phyloP scores from a whole-genome alignment of 1,140 invertebrate genomes.

The Drosophila kepulauana region DNA sequence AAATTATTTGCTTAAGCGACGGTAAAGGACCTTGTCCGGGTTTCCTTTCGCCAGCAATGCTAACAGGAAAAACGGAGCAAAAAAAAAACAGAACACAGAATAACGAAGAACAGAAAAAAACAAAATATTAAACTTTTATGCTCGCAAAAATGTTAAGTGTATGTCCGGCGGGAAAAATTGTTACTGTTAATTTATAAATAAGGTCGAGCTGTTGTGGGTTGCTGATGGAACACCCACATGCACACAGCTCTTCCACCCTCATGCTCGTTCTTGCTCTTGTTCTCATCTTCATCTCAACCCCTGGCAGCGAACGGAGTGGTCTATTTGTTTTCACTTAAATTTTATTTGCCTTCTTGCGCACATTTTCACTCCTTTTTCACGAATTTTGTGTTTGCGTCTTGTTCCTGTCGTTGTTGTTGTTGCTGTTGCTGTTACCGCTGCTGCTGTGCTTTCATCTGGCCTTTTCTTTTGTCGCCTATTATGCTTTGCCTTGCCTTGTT shows the following conservation, averaged over 20 bases:
- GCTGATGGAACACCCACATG: slow-evolving; percentile 37
- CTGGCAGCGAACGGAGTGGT: slow-evolving; percentile 18
- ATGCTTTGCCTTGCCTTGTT: slow-evolving; percentile 39
- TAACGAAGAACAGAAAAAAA: background rate
- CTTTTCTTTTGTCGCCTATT: slow-evolving; percentile 69
- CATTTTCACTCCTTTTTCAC: slow-evolving; percentile 67
- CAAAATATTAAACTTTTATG: slow-evolving; percentile 71
- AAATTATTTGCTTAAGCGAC: slow-evolving; percentile 80
- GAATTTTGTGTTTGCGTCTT: slow-evolving; percentile 37
- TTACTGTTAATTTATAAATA: slow-evolving; percentile 82
- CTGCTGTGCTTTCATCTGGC: slow-evolving; percentile 37
- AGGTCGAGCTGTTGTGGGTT: slow-evolving; percentile 64
- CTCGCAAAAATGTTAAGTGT: slow-evolving; percentile 71
- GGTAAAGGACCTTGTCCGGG: slow-evolving; percentile 68
- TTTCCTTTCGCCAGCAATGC: slow-evolving; percentile 52
- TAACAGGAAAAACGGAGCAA: slow-evolving; percentile 17
- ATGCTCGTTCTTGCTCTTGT: background rate
- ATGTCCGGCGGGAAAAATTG: slow-evolving; percentile 78
- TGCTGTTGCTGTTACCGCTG: slow-evolving; percentile 20
- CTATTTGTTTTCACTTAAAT: slow-evolving; percentile 81
- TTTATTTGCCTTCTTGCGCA: slow-evolving; percentile 71
- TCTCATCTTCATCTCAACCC: background rate
- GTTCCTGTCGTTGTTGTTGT: slow-evolving; percentile 9
- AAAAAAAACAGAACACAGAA: slow-evolving; percentile 12
- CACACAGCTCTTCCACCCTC: background rate